These are phyloP conservation scores for Cyrtonyx montezumae DNA, from an alignment of 2,113 vertebrate species.

Conservation along the genomic window DNA sequence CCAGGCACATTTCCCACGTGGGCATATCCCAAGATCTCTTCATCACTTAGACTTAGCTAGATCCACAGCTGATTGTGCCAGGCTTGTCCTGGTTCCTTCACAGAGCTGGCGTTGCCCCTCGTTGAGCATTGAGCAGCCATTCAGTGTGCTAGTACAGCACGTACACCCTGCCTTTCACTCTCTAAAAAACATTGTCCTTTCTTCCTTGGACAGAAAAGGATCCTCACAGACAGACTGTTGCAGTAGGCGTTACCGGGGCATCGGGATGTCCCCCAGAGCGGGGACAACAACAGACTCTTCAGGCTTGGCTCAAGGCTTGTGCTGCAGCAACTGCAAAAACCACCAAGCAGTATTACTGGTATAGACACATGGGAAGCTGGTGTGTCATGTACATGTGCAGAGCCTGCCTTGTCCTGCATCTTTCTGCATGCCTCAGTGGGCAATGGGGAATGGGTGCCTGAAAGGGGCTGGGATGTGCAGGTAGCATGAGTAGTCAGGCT, in stretches of 20 bases:
- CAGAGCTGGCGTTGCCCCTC: background rate
- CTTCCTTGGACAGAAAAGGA: background rate
- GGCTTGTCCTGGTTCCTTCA: background rate
- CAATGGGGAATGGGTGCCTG: background rate
- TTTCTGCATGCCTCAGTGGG: background rate
- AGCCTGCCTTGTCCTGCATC: background rate
- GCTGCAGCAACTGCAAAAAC: no score
- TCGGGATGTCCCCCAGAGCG: no score
- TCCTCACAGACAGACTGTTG: background rate
- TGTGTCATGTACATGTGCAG: background rate
- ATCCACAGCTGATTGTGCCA: background rate
- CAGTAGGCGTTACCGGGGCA: no score
- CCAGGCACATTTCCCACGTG: fast-evolving
- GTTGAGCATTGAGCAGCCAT: background rate
- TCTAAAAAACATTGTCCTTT: fast-evolving
- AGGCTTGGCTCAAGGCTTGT: background rate
- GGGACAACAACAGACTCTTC: no score
- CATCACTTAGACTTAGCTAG: fast-evolving
- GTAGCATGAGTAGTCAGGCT: background rate
- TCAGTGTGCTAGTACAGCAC: fast-evolving
- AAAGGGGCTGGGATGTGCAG: background rate
- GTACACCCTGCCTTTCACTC: background rate
- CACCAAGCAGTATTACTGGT: background rate
- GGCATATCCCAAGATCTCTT: background rate
- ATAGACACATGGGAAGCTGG: background rate